Evolutionary conservation across 2,888 invertebrate species (phyloP), one percentile per base, ranked within the genome.

Genomic region (Macrosoma leucophasiata): DNA sequence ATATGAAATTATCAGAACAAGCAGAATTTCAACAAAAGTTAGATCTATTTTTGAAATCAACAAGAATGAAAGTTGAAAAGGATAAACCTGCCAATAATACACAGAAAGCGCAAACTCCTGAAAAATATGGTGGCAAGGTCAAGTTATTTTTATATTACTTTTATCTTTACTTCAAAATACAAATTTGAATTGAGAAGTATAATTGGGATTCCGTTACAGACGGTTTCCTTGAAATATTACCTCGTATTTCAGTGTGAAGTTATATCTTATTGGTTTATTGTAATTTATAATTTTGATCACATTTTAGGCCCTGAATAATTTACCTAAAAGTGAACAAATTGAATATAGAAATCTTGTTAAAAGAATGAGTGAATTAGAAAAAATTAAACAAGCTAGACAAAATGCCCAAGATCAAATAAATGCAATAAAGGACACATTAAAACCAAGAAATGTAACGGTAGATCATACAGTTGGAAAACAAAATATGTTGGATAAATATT

Each of bases 291-390:
- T n/a, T n/a, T n/a, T n/a, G n/a, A n/a, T n/a, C n/a, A n/a, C 33
- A 5, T 53, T 52, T 35, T 38, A 54, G 53, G 41, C 73, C 35
- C 75, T 85, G 22, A 78, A 67, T 43, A 71, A 84, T 59, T 71
- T 85, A 49, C 84, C 85, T 9, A 79, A 75, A 50, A 73, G 79
- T 7, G 81, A 79, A 49, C 84, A 84, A 58, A 70, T 81, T 43
- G 85, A 85, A 52, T 85, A 85, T 46, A 75, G 67, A 50, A 73
- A 73, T 43, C 55, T 85, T 43, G 78, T 85, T 2, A 77, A 69
- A 50, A 70, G 81, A 57, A 84, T 85, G 81, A 75, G 76, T 14
- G 84, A 85, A 52, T 52, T 85, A 32, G 82, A 84, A 50, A 85
- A 78, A 48, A 64, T 84, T 13, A 85, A 82, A 46, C 68, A 72